These are phyloP conservation scores for Nettapus auritus DNA, from an alignment of 2,113 vertebrate genomes.

Conservation along the genomic window DNA sequence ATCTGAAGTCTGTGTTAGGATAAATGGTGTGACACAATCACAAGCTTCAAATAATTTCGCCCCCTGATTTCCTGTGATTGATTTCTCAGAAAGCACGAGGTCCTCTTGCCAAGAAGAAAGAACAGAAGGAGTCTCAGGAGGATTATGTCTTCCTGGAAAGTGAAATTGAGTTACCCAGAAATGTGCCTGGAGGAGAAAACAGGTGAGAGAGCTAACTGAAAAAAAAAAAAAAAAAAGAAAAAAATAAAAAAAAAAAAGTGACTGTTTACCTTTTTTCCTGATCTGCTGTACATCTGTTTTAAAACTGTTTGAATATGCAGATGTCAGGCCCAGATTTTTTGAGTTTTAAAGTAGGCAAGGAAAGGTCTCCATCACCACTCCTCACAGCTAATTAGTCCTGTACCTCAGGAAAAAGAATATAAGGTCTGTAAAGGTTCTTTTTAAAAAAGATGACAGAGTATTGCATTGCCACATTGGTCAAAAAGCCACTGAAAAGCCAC, in stretches of 20 bases:
- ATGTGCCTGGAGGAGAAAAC: background rate
- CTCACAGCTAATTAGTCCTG: background rate
- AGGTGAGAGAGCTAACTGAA: slow-evolving; percentile 6
- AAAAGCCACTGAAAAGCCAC: background rate
- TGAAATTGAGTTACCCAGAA: background rate
- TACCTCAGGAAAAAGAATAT: background rate
- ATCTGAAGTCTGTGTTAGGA: rapidly evolving
- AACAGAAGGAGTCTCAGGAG: background rate
- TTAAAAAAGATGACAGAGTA: background rate
- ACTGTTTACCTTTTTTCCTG: background rate
- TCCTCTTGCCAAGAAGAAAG: slow-evolving; percentile 32
- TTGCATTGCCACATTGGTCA: background rate
- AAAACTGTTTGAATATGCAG: background rate
- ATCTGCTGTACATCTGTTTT: background rate
- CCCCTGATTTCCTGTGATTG: background rate
- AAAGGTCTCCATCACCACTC: background rate
- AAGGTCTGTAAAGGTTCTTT: background rate
- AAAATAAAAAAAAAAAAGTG: background rate
- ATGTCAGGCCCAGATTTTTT: background rate
- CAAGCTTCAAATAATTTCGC: background rate
- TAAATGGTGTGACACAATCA: background rate
- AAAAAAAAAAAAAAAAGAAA: too few species aligned
- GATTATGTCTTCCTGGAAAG: background rate
- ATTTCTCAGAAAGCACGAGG: slow-evolving; percentile 47
- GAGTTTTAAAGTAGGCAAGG: background rate